A percentile compares a stretch with the other conserved stretches of the same genome.
Evolutionary conservation across 2,888 invertebrate genomes (phyloP).

Genomic region (Aromia moschata): DNA sequence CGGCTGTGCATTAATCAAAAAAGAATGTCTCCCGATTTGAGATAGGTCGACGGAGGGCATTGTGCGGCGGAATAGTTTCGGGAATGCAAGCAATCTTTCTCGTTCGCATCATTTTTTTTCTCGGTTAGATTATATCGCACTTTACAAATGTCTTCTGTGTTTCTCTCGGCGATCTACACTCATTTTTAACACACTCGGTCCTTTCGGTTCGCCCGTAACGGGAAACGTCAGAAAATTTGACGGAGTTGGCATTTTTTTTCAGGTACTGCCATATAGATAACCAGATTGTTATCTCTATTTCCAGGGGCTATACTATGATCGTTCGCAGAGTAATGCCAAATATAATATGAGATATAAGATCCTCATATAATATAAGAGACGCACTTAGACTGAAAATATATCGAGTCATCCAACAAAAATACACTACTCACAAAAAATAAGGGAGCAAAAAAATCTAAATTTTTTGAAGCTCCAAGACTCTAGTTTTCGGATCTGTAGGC

Average conservation of each 20-base stretch:
- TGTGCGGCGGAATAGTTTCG: slow-evolving; percentile 39
- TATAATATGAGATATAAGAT: too few relatives aligned
- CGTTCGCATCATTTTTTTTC: slow-evolving; percentile 39
- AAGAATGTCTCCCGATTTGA: slow-evolving; percentile 51
- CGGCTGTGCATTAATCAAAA: slow-evolving; percentile 53
- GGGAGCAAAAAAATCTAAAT: too few relatives aligned
- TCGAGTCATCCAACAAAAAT: too few relatives aligned
- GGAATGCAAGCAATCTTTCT: slow-evolving; percentile 38
- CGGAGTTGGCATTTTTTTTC: slow-evolving; percentile 12
- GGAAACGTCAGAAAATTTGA: slow-evolving; percentile 10
- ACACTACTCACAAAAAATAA: too few relatives aligned
- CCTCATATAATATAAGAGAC: too few relatives aligned
- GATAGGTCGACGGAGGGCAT: slow-evolving; percentile 48
- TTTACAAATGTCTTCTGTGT: slow-evolving; percentile 30
- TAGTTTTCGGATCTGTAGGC: too few relatives aligned
- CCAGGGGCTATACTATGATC: neutral
- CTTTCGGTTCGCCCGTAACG: neutral
- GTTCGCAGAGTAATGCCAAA: too few relatives aligned
- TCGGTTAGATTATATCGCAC: slow-evolving; percentile 20
- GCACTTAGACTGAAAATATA: too few relatives aligned
- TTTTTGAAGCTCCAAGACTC: too few relatives aligned
- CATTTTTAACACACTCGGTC: slow-evolving; percentile 27
- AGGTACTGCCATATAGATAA: too few relatives aligned
- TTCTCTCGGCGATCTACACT: slow-evolving; percentile 23
- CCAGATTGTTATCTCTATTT: slow-evolving; percentile 13